Evolutionary conservation across 2,888 invertebrate genomes (phyloP).

Genomic region (Lasioglossum zephyrum): DNA sequence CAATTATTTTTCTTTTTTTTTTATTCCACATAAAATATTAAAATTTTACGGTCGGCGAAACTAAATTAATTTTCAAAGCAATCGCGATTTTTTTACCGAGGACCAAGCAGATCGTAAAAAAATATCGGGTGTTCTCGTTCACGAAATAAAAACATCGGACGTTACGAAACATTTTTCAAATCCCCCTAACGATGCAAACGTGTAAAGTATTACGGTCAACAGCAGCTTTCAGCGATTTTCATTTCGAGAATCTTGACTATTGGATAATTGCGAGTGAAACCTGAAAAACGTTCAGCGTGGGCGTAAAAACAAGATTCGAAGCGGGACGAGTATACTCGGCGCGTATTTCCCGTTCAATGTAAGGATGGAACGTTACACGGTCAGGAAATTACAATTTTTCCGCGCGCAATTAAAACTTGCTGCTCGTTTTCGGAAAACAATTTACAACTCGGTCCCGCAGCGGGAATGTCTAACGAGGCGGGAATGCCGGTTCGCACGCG

Average conservation of each 20-base stretch:
- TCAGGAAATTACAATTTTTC: not conserved
- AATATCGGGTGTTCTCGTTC: not conserved
- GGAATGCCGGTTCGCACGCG: not conserved
- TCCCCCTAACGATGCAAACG: not conserved
- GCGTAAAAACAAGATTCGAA: not conserved
- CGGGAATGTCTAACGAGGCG: conserved; percentile 18
- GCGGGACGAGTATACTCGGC: not conserved
- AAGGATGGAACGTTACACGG: not conserved
- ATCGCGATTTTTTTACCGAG: not conserved
- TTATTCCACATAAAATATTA: no score
- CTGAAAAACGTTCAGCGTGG: not conserved
- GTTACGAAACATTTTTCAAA: not conserved
- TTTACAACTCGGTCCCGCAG: conserved; percentile 23
- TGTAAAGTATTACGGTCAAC: not conserved
- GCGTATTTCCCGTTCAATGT: not conserved
- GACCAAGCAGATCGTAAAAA: not conserved
- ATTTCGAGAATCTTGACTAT: not conserved
- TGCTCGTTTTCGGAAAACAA: conserved; percentile 29
- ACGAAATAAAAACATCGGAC: not conserved
- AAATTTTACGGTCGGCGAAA: not conserved
- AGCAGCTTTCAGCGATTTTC: not conserved
- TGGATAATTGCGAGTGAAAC: not conserved
- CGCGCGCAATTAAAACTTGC: conserved; percentile 37
- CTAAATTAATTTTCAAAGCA: no score
- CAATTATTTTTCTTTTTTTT: no score